Evolutionary conservation across 2,797 vertebrate species (phyloP).

Genomic region (Odontamblyopus rebecca): DNA sequence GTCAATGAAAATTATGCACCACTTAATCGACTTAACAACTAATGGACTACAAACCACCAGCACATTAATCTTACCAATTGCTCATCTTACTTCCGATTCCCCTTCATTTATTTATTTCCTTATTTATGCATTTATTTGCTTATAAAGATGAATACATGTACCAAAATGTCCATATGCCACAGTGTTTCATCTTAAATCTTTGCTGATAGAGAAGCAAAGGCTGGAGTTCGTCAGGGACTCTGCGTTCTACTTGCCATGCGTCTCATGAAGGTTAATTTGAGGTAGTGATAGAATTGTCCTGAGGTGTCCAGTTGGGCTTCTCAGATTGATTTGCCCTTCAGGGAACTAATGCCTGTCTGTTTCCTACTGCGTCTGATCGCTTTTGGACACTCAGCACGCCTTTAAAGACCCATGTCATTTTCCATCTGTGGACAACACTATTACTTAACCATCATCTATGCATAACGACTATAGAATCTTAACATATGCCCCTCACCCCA

Average conservation of each 20-base stretch:
- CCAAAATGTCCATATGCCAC: not conserved
- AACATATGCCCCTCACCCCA: conserved; percentile 47
- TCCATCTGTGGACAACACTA: conserved; percentile 38
- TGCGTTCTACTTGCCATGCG: conserved; percentile 29
- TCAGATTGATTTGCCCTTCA: conserved; percentile 71
- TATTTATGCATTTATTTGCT: not conserved
- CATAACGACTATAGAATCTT: conserved; percentile 51
- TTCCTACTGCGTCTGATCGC: conserved; percentile 43
- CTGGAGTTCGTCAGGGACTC: conserved; percentile 27
- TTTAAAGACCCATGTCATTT: conserved; percentile 52
- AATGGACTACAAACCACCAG: too few species aligned
- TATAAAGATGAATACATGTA: not conserved
- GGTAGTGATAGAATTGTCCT: conserved; percentile 57
- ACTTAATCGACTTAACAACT: too few species aligned
- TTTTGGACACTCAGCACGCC: conserved; percentile 34
- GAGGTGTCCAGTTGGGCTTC: conserved; percentile 52
- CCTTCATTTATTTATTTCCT: not conserved
- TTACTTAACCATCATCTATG: conserved; percentile 62
- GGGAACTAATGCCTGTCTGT: conserved; percentile 47
- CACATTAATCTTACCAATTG: too few species aligned
- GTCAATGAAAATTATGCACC: too few species aligned
- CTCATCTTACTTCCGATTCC: too few species aligned
- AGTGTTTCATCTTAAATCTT: conserved; percentile 7
- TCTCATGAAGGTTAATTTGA: conserved; percentile 71
- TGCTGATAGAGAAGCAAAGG: conserved; percentile 9